Percentiles rank a stretch among this genome's conserved stretches.
phyloP scores from a whole-genome alignment of 2,888 invertebrate genomes.

The Timema cristinae region DNA sequence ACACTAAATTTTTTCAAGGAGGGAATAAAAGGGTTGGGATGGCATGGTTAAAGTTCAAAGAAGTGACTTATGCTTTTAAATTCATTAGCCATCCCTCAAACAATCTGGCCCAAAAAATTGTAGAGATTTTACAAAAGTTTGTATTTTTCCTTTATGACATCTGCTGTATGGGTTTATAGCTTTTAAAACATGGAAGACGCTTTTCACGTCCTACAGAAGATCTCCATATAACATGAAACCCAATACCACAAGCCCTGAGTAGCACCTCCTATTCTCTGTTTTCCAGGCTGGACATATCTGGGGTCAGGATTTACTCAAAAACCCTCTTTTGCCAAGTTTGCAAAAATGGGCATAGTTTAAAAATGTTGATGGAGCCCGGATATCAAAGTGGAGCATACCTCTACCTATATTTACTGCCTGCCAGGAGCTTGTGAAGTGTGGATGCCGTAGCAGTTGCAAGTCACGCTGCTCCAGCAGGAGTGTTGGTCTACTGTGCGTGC shows the following conservation, averaged over 20 bases:
- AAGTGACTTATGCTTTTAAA: not conserved
- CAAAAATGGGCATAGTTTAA: not conserved
- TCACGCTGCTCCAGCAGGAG: not conserved
- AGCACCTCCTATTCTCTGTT: not conserved
- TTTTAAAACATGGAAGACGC: not conserved
- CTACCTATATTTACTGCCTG: not conserved
- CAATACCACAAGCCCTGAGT: not conserved
- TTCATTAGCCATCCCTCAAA: not conserved
- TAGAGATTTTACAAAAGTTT: not conserved
- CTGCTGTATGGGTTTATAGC: not conserved
- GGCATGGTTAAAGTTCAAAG: not conserved
- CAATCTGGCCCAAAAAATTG: not conserved
- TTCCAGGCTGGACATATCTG: not conserved
- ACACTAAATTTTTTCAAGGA: not conserved
- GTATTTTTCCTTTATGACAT: not conserved
- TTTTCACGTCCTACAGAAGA: not conserved
- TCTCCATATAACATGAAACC: not conserved
- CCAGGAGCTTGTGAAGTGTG: conserved; percentile 6
- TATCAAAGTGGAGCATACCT: not conserved
- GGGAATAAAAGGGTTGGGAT: not conserved
- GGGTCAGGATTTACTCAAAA: not conserved
- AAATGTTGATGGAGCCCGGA: not conserved
- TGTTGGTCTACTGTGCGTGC: not conserved
- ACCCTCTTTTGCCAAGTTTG: not conserved
- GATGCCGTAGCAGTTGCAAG: not conserved